Conservation (phyloP, 2,888 invertebrate genomes). For the Iselma pallidipennis region DNA sequence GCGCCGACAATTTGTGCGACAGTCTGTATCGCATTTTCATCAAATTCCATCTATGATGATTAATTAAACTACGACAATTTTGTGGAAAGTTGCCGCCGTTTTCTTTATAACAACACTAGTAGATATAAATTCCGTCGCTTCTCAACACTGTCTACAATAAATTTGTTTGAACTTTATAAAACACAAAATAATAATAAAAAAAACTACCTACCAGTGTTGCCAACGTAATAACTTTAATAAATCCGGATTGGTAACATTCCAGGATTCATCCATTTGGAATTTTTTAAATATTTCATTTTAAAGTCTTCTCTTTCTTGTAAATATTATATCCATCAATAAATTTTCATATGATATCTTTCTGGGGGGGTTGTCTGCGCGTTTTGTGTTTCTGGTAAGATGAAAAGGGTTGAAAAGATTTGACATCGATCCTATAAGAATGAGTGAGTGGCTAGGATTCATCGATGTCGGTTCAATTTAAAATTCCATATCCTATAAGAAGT, state of each 20-base stretch:
- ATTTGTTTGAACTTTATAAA: background rate
- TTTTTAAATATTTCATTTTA: background rate
- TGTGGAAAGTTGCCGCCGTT: too few relatives aligned
- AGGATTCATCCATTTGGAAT: background rate
- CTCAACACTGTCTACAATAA: background rate
- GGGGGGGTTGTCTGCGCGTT: background rate
- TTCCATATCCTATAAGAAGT: too few relatives aligned
- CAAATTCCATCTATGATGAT: too few relatives aligned
- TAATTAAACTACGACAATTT: too few relatives aligned
- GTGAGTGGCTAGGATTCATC: background rate
- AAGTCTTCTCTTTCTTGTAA: background rate
- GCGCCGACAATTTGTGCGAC: too few relatives aligned
- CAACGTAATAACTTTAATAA: background rate
- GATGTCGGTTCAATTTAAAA: background rate
- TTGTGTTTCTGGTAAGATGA: background rate
- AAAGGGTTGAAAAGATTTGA: background rate
- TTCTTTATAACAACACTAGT: too few relatives aligned
- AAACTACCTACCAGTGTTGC: background rate
- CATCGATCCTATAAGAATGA: too few relatives aligned
- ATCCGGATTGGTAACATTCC: background rate
- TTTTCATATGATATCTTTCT: background rate
- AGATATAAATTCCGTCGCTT: background rate
- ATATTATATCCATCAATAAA: background rate
- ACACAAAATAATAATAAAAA: background rate
- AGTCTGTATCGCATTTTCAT: too few relatives aligned